Evolutionary conservation across 2,797 vertebrate species (phyloP).

Genomic region (Miichthys miiuy): DNA sequence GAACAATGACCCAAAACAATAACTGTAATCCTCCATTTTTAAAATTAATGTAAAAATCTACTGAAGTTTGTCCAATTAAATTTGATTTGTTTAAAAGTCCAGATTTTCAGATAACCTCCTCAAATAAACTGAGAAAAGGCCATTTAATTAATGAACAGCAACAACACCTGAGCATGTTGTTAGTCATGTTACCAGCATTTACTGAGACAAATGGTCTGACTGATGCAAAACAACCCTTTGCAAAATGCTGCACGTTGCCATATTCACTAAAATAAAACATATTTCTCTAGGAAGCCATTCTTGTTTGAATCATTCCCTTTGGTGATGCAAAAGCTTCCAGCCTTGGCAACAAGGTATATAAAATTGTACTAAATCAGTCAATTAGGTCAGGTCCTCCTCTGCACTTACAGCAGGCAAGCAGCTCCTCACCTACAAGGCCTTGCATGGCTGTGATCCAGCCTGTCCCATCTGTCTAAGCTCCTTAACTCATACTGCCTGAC

Average conservation of each 20-base stretch:
- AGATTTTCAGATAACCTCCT: background rate
- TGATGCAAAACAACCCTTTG: background rate
- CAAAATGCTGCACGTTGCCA: slow-evolving; percentile 9
- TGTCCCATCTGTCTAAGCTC: slow-evolving; percentile 62
- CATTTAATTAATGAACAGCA: background rate
- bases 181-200: background rate
- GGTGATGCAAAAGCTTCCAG: slow-evolving; percentile 42
- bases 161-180: background rate
- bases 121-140: background rate
- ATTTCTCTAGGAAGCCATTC: background rate
- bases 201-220: background rate
- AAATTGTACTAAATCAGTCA: slow-evolving; percentile 63
- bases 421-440: slow-evolving; percentile 58
- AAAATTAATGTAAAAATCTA: background rate
- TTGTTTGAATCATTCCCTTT: slow-evolving; percentile 15
- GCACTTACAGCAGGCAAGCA: slow-evolving; percentile 37
- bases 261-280: background rate
- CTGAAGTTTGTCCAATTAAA: background rate
- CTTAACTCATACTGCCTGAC: slow-evolving; percentile 41
- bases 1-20: no score
- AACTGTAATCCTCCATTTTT: background rate
- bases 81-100: background rate
- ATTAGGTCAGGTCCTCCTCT: slow-evolving; percentile 61
- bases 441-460: slow-evolving; percentile 60
- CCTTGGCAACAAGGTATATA: slow-evolving; percentile 52